These are phyloP conservation scores for Dorcus parallelipipedus DNA, from an alignment of 2,888 invertebrate genomes.

Conservation along the genomic window DNA sequence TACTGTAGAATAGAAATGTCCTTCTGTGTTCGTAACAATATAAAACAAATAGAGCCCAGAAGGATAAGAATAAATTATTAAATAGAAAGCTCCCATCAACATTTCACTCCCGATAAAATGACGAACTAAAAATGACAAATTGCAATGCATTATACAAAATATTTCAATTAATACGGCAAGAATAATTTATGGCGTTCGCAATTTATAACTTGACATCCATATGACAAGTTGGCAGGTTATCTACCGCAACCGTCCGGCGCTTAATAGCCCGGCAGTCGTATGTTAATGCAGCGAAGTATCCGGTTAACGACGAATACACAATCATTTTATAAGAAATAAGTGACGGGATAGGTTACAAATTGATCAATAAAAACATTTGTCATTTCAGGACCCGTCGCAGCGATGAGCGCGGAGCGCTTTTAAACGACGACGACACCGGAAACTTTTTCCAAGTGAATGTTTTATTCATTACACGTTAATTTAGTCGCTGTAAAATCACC, in stretches of 20 bases:
- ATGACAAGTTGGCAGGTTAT: constrained; percentile 15
- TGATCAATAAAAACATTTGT: neutral
- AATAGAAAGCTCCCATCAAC: too few species aligned
- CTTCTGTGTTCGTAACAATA: too few species aligned
- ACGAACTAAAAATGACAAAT: neutral
- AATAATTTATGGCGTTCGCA: constrained; percentile 15
- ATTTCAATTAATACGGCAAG: constrained; percentile 4
- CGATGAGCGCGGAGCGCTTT: too few species aligned
- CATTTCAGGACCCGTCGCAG: neutral
- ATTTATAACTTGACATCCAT: constrained; percentile 15
- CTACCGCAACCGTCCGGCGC: constrained; percentile 6
- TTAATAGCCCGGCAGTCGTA: constrained; percentile 1
- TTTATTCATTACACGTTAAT: too few species aligned
- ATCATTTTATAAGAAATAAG: constrained; percentile 1
- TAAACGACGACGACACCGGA: too few species aligned
- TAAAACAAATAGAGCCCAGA: too few species aligned
- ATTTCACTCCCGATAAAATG: neutral
- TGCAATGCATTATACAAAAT: neutral
- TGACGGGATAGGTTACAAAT: neutral
- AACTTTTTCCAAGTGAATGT: too few species aligned
- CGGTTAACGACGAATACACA: neutral
- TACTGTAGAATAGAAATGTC: too few species aligned
- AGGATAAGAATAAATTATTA: too few species aligned
- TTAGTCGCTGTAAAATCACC: too few species aligned
- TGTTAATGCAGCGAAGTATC: neutral